These are phyloP conservation scores for Halocynthia aurantium DNA, from an alignment of 23 tunicate species.

Conservation along the genomic window DNA sequence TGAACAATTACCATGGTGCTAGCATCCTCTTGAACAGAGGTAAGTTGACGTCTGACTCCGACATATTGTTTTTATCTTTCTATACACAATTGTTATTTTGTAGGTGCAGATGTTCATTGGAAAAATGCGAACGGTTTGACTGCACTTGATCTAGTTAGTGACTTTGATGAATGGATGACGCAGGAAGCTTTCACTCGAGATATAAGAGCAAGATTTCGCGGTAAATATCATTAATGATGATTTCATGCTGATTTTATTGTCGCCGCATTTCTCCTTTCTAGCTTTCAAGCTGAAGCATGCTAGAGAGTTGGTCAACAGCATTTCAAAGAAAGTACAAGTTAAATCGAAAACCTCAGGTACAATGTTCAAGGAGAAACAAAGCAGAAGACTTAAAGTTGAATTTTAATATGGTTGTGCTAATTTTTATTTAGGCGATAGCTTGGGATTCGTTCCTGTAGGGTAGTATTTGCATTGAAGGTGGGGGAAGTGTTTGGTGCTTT, in stretches of 20 bases:
- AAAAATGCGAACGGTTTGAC: constrained; percentile 60
- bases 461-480: no score
- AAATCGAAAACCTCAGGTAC: constrained; percentile 21
- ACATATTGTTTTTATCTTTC: neutral
- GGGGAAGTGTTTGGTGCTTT: no score
- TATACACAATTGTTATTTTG: neutral
- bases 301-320: constrained; percentile 56
- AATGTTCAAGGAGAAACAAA: no score
- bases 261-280: neutral
- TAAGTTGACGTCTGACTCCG: neutral
- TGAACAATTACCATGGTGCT: constrained; percentile 70
- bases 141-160: constrained; percentile 65
- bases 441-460: no score
- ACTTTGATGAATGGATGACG: constrained; percentile 84
- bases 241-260: neutral
- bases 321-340: constrained; percentile 40
- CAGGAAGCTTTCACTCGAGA: constrained; percentile 57
- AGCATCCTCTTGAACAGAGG: constrained; percentile 57
- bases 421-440: no score
- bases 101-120: constrained; percentile 63
- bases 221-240: neutral
- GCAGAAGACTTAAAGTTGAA: no score
- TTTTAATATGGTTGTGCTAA: no score
- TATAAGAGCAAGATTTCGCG: constrained; percentile 75
- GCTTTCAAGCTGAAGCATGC: constrained; percentile 35